These are phyloP conservation scores for Eudasyphora cyanicolor DNA, from an alignment of 2,888 invertebrate species.

Conservation along the genomic window DNA sequence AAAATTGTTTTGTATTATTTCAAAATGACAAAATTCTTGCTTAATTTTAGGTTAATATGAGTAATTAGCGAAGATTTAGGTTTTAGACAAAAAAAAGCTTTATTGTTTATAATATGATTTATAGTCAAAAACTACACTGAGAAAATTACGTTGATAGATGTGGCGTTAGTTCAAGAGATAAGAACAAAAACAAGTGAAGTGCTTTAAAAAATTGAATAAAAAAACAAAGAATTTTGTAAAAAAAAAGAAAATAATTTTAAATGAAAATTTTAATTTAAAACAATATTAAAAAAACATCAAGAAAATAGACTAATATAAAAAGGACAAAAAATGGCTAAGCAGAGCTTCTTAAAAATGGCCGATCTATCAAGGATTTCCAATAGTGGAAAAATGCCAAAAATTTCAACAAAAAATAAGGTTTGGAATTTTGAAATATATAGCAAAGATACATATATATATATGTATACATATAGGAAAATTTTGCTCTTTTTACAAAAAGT, in stretches of 20 bases:
- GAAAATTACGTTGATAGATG: constrained; percentile 60
- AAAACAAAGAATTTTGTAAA: constrained; percentile 50
- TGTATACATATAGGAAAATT: too few relatives aligned
- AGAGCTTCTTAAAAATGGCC: too few relatives aligned
- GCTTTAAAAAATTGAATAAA: constrained; percentile 47
- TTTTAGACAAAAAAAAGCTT: not conserved
- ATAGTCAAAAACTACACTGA: constrained; percentile 35
- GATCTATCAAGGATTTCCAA: too few relatives aligned
- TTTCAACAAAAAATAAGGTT: too few relatives aligned
- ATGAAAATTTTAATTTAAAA: too few relatives aligned
- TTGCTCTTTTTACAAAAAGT: too few relatives aligned
- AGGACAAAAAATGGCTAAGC: too few relatives aligned
- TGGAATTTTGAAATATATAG: too few relatives aligned
- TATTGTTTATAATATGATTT: not conserved
- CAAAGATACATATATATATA: too few relatives aligned
- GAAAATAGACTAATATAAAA: too few relatives aligned
- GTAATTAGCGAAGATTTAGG: not conserved
- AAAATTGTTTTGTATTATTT: not conserved
- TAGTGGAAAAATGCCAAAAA: too few relatives aligned
- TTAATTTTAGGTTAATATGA: not conserved
- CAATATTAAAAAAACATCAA: too few relatives aligned
- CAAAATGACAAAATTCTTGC: not conserved
- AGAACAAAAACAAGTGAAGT: constrained; percentile 56
- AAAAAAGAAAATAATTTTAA: constrained; percentile 3
- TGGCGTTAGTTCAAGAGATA: constrained; percentile 56